Conservation (phyloP, 2,797 vertebrate species). For the Merluccius polli region DNA sequence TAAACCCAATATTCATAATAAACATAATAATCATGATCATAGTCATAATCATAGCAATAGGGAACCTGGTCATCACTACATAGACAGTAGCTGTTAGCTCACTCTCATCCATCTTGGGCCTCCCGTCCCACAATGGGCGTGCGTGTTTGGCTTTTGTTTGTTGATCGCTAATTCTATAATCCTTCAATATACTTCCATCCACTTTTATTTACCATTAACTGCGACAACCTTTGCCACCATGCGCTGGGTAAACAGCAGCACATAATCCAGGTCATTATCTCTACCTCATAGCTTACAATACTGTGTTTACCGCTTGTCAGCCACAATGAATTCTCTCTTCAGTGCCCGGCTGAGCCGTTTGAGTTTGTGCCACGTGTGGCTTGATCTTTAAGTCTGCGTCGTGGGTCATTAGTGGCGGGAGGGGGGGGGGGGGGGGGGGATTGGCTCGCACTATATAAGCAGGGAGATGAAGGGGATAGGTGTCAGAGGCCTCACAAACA, state of each 20-base stretch:
- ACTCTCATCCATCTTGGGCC: not conserved
- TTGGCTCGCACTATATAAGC: not conserved
- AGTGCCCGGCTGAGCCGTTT: not conserved
- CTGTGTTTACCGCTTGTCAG: conserved; percentile 44
- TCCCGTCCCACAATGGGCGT: not conserved
- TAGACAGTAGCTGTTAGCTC: not conserved
- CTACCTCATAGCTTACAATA: conserved; percentile 31
- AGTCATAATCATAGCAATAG: not conserved
- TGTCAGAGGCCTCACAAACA: not conserved
- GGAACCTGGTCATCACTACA: not conserved
- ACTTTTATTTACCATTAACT: conserved; percentile 39
- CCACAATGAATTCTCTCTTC: conserved; percentile 10
- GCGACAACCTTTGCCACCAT: conserved; percentile 11
- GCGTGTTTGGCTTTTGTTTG: not conserved
- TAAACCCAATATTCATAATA: not conserved
- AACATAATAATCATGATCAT: not conserved
- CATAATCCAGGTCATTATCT: conserved; percentile 29
- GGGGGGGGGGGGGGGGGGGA: not conserved
- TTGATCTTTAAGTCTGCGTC: not conserved
- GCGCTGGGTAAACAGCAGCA: conserved; percentile 27
- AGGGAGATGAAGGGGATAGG: not conserved
- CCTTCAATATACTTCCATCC: conserved; percentile 23
- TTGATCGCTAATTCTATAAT: conserved; percentile 17
- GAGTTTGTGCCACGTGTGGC: not conserved
- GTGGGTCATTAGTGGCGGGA: not conserved